Conservation (phyloP, 1,140 invertebrate genomes). For the Halesus radiatus region DNA sequence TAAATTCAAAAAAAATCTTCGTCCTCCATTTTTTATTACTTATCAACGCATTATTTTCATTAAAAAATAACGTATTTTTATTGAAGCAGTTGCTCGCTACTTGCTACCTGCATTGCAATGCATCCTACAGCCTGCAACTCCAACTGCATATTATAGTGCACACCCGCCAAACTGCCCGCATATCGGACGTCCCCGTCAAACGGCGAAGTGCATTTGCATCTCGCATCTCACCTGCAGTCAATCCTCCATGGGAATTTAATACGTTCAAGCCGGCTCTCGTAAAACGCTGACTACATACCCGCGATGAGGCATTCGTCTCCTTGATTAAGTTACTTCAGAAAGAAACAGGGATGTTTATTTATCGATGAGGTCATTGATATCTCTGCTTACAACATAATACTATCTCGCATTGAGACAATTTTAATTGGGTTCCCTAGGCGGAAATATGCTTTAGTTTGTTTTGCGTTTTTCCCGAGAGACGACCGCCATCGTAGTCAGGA, state of each 20-base stretch:
- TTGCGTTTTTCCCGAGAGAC: too few species aligned
- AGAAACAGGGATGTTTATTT: background rate
- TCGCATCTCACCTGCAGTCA: slow-evolving; percentile 43
- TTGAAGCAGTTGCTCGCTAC: too few species aligned
- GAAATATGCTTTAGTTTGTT: too few species aligned
- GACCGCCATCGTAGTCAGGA: too few species aligned
- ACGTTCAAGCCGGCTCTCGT: slow-evolving; percentile 37
- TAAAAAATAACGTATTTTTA: too few species aligned
- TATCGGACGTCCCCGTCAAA: background rate
- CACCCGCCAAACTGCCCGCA: background rate
- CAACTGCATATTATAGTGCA: background rate
- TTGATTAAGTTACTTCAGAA: slow-evolving; percentile 5
- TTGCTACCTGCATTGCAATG: too few species aligned
- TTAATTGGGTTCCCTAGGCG: too few species aligned
- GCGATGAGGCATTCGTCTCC: background rate
- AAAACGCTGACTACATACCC: background rate
- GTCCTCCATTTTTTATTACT: too few species aligned
- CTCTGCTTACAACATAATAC: background rate
- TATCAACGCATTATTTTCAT: too few species aligned
- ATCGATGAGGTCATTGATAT: slow-evolving; percentile 4
- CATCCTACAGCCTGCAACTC: background rate
- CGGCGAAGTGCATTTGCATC: slow-evolving; percentile 44
- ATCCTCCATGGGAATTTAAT: slow-evolving; percentile 50
- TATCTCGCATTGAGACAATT: too few species aligned
- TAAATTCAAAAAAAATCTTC: too few species aligned